phyloP scores from a whole-genome alignment of 1,140 invertebrate species.

The Pogonomyrmex californicus region DNA sequence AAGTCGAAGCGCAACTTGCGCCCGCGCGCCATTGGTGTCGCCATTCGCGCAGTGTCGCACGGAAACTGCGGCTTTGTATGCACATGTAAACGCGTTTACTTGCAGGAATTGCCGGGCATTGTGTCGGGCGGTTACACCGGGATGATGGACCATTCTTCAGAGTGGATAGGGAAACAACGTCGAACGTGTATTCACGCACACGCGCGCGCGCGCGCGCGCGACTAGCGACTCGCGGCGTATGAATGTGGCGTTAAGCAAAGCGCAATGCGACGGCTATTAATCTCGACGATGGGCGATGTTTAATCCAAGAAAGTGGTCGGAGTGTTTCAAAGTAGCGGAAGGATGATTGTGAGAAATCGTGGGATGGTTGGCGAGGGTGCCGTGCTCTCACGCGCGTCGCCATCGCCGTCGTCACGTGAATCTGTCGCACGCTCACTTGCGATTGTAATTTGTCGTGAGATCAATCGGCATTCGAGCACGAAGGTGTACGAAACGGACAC shows the following conservation, averaged over 20 bases:
- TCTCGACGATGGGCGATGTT: constrained; percentile 64
- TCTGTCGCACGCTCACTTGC: constrained; percentile 16
- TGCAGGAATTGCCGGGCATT: constrained; percentile 79
- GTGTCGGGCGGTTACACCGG: constrained; percentile 63
- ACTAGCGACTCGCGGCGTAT: not conserved
- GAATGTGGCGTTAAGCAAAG: constrained; percentile 59
- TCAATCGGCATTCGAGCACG: not conserved
- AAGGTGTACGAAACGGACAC: not conserved
- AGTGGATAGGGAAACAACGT: constrained; percentile 72
- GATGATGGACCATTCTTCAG: constrained; percentile 69
- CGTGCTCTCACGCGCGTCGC: constrained; percentile 22
- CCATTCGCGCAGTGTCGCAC: constrained; percentile 73
- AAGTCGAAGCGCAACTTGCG: constrained; percentile 73
- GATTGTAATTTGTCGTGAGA: constrained; percentile 43
- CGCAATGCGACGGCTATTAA: constrained; percentile 58
- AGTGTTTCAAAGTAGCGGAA: constrained; percentile 23
- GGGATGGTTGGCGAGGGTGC: constrained; percentile 48
- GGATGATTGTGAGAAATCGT: constrained; percentile 70
- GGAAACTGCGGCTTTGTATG: constrained; percentile 79
- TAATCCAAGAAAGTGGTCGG: constrained; percentile 67
- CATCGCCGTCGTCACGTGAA: not conserved
- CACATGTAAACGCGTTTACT: constrained; percentile 83
- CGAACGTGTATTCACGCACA: constrained; percentile 67
- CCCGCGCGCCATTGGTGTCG: constrained; percentile 47
- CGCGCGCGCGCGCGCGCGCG: constrained; percentile 55